Conservation (phyloP, 2,113 vertebrate species). For the Sinocyclocheilus anshuiensis region DNA sequence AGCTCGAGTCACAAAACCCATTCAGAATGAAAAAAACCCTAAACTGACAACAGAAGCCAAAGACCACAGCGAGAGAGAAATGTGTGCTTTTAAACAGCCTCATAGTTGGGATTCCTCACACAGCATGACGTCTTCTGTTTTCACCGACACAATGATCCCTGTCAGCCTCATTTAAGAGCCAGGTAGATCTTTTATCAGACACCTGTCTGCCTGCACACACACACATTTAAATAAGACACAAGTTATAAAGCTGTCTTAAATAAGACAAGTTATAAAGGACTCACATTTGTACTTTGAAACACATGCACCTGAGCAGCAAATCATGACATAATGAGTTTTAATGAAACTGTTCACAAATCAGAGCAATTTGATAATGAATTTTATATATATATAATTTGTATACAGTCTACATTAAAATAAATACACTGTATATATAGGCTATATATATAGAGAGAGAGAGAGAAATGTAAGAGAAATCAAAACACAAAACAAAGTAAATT, state of each 20-base stretch:
- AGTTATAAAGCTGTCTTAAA: background rate
- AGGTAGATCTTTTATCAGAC: background rate
- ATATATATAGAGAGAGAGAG: too few relatives aligned
- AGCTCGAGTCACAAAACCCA: background rate
- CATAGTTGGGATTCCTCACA: slow-evolving; percentile 20
- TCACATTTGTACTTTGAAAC: background rate
- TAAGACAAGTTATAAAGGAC: background rate
- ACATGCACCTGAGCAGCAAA: background rate
- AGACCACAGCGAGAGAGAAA: slow-evolving; percentile 1
- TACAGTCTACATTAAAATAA: too few relatives aligned
- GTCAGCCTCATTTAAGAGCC: background rate
- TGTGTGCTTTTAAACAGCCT: background rate
- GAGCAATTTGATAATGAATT: background rate
- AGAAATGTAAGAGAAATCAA: too few relatives aligned
- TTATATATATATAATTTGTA: too few relatives aligned
- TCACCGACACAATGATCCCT: slow-evolving; percentile 11
- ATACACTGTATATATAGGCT: too few relatives aligned
- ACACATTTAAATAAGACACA: background rate
- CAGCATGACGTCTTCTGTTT: slow-evolving; percentile 8
- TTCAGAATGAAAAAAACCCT: background rate
- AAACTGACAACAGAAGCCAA: slow-evolving; percentile 15
- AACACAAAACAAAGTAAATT: too few relatives aligned
- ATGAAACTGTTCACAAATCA: background rate
- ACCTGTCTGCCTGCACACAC: background rate
- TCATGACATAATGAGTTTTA: background rate